Base-by-base conservation (phyloP, 2,113 vertebrate genomes). In the Accipiter cooperii region DNA sequence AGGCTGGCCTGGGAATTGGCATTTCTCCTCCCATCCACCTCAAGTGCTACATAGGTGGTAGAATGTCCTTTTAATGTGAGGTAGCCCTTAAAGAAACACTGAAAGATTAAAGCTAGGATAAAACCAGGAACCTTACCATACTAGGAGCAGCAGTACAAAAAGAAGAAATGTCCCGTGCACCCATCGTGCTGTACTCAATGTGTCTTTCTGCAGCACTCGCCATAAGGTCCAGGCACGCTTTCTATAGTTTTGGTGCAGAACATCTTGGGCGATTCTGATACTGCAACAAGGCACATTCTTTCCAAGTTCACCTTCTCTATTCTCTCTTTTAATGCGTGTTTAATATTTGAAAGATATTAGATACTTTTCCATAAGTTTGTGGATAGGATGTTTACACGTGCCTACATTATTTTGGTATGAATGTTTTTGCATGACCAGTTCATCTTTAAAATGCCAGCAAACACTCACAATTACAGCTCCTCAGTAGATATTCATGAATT, bases 1-100 rank as follows among this genome's bases (percentile, higher is more conserved):
- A 0, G 4, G 10, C 36, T 49, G 66, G 10, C 16, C 51, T 36
- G 31, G 51, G 42, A 54, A 46, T 2, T 0, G 0, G 6, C 1
- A 1, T 13, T 14, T 80, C 71, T 69, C 24, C 24, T 76, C 36
- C 36, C 13, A 13, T 20, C 44, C 1, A 0, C 40, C 40, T 31
- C 6, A 17, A 12, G 31, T 38, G 70, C 57, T 85, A 51, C 20
- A 13, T 2, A 46, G 26, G 38, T 65, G 22, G 19, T 13, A 31
- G 26, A 22, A 40, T 3, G 31, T 34, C 70, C 21, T 31, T 66
- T 52, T 12, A 16, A 68, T 12, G 5, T 10, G 5, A 73, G 12
- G 34, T 2, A 36, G 12, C 20, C 31, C 31, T 70, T 38, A 17
- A 5, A 65, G 79, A n/a, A 81, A 57, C 20, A 13, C 46, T 33